These are phyloP conservation scores for Theretra japonica DNA, from an alignment of 2,888 invertebrate genomes.

Conservation along the genomic window DNA sequence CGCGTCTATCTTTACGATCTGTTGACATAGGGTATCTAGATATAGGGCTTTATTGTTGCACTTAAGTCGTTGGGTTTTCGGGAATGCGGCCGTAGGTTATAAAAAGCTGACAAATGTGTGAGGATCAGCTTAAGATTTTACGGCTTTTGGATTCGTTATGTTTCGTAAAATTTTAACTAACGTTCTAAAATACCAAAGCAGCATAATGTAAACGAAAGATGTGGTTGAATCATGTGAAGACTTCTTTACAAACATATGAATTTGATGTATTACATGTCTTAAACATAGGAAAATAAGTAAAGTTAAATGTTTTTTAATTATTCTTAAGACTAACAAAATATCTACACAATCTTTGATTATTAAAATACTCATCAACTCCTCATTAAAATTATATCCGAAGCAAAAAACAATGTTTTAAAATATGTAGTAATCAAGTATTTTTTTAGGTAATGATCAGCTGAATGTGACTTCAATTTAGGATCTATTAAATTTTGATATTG, in stretches of 20 bases:
- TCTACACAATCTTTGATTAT: too few species aligned
- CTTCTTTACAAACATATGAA: too few species aligned
- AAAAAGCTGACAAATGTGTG: slow-evolving; percentile 10
- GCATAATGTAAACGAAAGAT: too few species aligned
- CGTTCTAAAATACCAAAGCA: too few species aligned
- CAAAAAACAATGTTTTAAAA: not conserved
- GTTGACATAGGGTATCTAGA: slow-evolving; percentile 45
- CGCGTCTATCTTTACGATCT: slow-evolving; percentile 52
- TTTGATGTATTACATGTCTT: too few species aligned
- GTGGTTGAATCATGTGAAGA: too few species aligned
- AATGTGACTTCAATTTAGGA: not conserved
- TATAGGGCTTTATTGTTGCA: slow-evolving; percentile 41
- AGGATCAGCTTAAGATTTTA: not conserved
- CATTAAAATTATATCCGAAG: not conserved
- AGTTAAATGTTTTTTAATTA: too few species aligned
- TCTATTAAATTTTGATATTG: not conserved
- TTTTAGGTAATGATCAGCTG: not conserved
- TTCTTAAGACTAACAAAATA: too few species aligned
- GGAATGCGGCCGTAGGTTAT: slow-evolving; percentile 2
- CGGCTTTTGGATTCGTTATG: not conserved
- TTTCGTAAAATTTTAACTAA: too few species aligned
- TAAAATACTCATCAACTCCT: too few species aligned
- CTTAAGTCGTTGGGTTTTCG: slow-evolving; percentile 25
- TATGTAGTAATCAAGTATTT: not conserved
- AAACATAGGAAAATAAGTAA: too few species aligned